These are phyloP conservation scores for Carterocephalus palaemon DNA, from an alignment of 2,888 invertebrate species.

Conservation along the genomic window DNA sequence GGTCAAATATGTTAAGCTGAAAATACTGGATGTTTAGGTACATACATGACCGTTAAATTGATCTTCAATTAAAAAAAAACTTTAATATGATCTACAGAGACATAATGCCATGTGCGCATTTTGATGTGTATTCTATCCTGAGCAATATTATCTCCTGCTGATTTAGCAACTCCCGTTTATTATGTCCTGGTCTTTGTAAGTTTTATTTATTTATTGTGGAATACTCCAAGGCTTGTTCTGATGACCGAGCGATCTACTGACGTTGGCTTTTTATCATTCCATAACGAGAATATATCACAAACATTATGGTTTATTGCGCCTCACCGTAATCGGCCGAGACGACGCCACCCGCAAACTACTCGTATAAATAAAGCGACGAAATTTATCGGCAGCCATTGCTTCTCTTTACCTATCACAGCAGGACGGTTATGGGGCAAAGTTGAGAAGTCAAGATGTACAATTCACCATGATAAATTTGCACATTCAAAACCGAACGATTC, in stretches of 20 bases:
- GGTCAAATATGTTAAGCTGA: too few species aligned
- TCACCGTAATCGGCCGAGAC: slow-evolving; percentile 40
- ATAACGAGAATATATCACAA: slow-evolving; percentile 22
- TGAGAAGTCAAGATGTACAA: slow-evolving; percentile 48
- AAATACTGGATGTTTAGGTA: too few species aligned
- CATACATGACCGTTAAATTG: too few species aligned
- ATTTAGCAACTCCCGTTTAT: too few species aligned
- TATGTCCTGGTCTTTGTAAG: too few species aligned
- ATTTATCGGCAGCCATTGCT: slow-evolving; percentile 57
- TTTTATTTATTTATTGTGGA: too few species aligned
- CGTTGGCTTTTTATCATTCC: slow-evolving; percentile 22
- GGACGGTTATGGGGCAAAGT: slow-evolving; percentile 60
- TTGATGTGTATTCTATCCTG: too few species aligned
- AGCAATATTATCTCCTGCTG: too few species aligned
- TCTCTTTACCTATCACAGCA: slow-evolving; percentile 62
- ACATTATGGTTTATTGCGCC: slow-evolving; percentile 30
- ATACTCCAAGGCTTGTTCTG: background rate
- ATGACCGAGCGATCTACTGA: slow-evolving; percentile 13
- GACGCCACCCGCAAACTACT: slow-evolving; percentile 40
- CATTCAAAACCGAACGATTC: background rate
- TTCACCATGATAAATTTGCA: slow-evolving; percentile 33
- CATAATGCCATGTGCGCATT: too few species aligned
- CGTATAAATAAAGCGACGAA: slow-evolving; percentile 48
- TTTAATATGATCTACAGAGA: too few species aligned
- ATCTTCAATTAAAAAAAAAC: too few species aligned